Evolutionary conservation across 2,797 vertebrate species (phyloP).

Genomic region (Premnoplex brunnescens): DNA sequence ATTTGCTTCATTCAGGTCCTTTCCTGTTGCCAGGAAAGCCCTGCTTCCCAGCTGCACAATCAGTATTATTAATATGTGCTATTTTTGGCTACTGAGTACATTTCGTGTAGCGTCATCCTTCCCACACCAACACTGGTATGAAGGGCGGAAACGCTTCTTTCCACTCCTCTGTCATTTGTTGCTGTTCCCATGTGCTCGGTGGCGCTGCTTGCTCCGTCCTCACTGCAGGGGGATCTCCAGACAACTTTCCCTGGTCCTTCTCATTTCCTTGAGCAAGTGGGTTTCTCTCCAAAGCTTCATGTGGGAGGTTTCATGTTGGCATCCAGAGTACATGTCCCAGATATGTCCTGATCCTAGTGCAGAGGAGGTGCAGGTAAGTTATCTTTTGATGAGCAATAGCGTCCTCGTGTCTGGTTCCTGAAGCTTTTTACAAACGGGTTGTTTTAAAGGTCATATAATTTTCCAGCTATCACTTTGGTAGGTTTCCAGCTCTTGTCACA

Average conservation of each 20-base stretch:
- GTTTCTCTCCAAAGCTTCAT: not conserved
- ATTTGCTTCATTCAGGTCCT: not conserved
- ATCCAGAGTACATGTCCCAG: conserved; percentile 59
- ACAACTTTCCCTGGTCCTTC: not conserved
- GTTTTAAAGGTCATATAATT: not conserved
- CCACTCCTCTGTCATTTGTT: not conserved
- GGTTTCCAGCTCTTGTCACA: not conserved
- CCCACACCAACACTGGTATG: not conserved
- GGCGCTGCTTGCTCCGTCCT: not conserved
- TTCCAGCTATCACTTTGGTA: not conserved
- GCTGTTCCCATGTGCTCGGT: not conserved
- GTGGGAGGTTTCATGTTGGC: conserved; percentile 25
- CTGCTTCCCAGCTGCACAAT: conserved; percentile 26
- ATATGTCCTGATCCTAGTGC: conserved; percentile 22
- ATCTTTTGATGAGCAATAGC: not conserved
- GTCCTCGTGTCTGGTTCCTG: not conserved
- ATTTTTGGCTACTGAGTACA: conserved; percentile 39
- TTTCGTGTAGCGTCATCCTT: conserved; percentile 30
- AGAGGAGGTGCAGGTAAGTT: conserved; percentile 38
- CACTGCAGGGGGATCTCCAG: not conserved
- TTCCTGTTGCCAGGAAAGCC: not conserved
- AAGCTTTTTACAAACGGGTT: not conserved
- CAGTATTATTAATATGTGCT: conserved; percentile 1
- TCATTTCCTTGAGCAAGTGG: not conserved
- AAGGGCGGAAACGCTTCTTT: conserved; percentile 7